A percentile compares a stretch with the other conserved stretches of the same genome.
Evolutionary conservation across 2,888 invertebrate genomes (phyloP).

Genomic region (Brachylomia viminalis): DNA sequence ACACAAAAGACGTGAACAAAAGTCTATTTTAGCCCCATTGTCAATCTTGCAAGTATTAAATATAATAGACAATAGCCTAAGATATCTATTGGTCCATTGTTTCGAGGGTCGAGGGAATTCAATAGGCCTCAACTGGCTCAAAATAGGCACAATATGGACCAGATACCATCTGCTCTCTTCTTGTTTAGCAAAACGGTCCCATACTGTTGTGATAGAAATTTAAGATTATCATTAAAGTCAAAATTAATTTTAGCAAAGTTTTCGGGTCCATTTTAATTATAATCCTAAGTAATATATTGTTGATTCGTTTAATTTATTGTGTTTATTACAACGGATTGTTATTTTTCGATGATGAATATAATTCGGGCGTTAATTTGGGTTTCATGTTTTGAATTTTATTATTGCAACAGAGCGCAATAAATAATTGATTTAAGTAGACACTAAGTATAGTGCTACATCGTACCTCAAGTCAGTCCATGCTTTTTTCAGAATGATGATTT

Average conservation of each 20-base stretch:
- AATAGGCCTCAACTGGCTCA: conserved; percentile 49
- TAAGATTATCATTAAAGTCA: conserved; percentile 51
- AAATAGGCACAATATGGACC: conserved; percentile 59
- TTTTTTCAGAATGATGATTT: no score
- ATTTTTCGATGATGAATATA: conserved; percentile 46
- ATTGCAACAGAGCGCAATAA: neutral
- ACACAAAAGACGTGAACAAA: conserved; percentile 21
- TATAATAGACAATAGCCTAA: conserved; percentile 56
- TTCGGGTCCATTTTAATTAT: conserved; percentile 55
- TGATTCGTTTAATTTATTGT: conserved; percentile 60
- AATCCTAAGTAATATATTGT: conserved; percentile 58
- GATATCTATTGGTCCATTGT: conserved; percentile 60
- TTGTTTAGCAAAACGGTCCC: conserved; percentile 43
- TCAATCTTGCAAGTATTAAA: conserved; percentile 58
- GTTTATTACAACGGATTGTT: conserved; percentile 45
- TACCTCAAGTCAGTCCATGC: neutral
- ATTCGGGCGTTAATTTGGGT: conserved; percentile 39
- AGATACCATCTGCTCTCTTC: conserved; percentile 58
- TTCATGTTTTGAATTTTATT: conserved; percentile 45
- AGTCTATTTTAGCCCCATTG: conserved; percentile 48
- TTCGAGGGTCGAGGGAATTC: conserved; percentile 51
- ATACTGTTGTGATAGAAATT: conserved; percentile 44
- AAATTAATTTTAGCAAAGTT: conserved; percentile 56
- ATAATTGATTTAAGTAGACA: neutral
- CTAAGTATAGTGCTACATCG: no score